Percentiles rank a stretch among this genome's conserved stretches.
Evolutionary conservation across 2,113 vertebrate species (phyloP).

Genomic region (Takifugu flavidus): DNA sequence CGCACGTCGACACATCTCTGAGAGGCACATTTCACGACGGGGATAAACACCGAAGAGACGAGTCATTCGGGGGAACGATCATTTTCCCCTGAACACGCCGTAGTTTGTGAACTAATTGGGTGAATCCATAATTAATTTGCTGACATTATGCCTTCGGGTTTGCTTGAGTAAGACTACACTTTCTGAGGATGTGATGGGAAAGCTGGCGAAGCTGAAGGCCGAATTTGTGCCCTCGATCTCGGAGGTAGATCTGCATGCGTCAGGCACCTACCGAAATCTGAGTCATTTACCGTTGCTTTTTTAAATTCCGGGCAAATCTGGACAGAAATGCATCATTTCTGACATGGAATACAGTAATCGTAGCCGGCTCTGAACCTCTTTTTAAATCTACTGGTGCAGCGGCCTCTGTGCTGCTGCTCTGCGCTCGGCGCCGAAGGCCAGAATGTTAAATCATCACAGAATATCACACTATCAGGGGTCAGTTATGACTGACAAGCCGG

Average conservation of each 20-base stretch:
- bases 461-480: not conserved
- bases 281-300: not conserved
- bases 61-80: conserved; percentile 57
- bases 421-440: not conserved
- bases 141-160: conserved; percentile 69
- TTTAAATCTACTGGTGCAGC: not conserved
- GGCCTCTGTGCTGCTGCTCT: not conserved
- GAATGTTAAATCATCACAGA: not conserved
- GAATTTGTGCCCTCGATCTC: not conserved
- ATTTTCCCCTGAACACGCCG: conserved; percentile 57
- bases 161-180: conserved; percentile 45
- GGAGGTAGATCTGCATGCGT: conserved; percentile 8
- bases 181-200: conserved; percentile 49
- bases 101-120: conserved; percentile 70
- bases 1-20: conserved; percentile 13
- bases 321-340: not conserved
- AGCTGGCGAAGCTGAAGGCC: conserved; percentile 32
- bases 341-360: not conserved
- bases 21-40: conserved; percentile 31
- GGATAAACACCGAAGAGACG: conserved; percentile 47
- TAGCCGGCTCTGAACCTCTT: not conserved
- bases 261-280: not conserved
- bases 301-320: too few relatives aligned
- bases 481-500: not conserved
- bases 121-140: conserved; percentile 70